A percentile compares a stretch with the other conserved stretches of the same genome.
phyloP scores from a whole-genome alignment of 2,113 vertebrate species.

The Lepus americanus region DNA sequence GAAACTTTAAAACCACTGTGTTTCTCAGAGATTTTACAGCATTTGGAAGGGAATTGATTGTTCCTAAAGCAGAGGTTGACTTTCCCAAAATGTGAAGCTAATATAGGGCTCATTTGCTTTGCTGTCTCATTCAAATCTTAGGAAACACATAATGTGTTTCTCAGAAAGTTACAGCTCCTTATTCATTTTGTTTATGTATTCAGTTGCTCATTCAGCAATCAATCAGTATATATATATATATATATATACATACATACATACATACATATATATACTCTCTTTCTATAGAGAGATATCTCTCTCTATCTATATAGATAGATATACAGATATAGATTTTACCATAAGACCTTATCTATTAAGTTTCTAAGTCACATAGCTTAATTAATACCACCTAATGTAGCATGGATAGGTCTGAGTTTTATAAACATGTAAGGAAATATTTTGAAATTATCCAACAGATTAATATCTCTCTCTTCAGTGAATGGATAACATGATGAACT shows the following conservation, averaged over 20 bases:
- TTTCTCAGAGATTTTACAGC: neutral
- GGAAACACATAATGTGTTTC: neutral
- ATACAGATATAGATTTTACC: neutral
- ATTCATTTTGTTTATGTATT: neutral
- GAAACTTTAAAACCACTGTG: neutral
- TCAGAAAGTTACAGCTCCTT: neutral
- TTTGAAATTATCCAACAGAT: neutral
- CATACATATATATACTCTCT: neutral
- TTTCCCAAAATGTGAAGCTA: conserved; percentile 18
- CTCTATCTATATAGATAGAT: too few relatives aligned
- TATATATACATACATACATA: neutral
- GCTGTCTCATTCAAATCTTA: neutral
- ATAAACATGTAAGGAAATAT: neutral
- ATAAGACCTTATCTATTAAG: neutral
- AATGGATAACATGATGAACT: neutral
- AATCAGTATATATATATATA: neutral
- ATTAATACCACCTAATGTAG: neutral
- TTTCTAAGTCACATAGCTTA: neutral
- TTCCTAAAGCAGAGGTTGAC: neutral
- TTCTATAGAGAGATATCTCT: neutral
- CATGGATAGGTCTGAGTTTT: neutral
- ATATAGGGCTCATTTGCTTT: neutral
- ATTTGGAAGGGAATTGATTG: neutral
- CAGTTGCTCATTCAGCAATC: neutral
- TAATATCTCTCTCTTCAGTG: neutral